phyloP scores from a whole-genome alignment of 2,113 vertebrate genomes.

The Caranx melampygus region DNA sequence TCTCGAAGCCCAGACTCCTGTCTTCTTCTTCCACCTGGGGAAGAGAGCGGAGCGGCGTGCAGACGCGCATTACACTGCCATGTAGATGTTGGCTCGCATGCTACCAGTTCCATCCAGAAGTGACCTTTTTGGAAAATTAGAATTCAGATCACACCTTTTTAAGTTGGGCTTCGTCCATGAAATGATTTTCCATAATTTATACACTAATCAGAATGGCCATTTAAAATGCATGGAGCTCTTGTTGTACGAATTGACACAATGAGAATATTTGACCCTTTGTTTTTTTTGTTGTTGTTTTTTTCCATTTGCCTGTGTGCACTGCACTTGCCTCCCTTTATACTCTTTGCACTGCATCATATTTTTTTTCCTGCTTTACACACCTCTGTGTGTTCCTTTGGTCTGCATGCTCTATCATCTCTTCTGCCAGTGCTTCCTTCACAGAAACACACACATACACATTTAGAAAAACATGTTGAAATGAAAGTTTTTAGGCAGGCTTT shows the following conservation, averaged over 20 bases:
- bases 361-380: slow-evolving; percentile 10
- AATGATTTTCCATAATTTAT: slow-evolving; percentile 35
- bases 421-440: slow-evolving; percentile 31
- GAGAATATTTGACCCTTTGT: slow-evolving; percentile 17
- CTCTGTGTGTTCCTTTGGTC: slow-evolving; percentile 36
- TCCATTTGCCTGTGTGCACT: slow-evolving; percentile 30
- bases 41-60: slow-evolving; percentile 50
- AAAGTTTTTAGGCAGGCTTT: background rate
- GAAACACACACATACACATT: slow-evolving; percentile 22
- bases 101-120: slow-evolving; percentile 47
- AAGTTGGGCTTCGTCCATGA: slow-evolving; percentile 33
- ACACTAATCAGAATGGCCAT: slow-evolving; percentile 36
- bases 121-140: slow-evolving; percentile 57
- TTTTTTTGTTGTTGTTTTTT: background rate
- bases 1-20: slow-evolving; percentile 40
- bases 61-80: slow-evolving; percentile 46
- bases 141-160: slow-evolving; percentile 51
- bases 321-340: slow-evolving; percentile 29
- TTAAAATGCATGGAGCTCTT: slow-evolving; percentile 53
- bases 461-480: slow-evolving; percentile 16
- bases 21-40: slow-evolving; percentile 33
- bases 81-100: slow-evolving; percentile 63
- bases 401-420: slow-evolving; percentile 49
- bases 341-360: slow-evolving; percentile 22
- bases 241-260: slow-evolving; percentile 11